Evolutionary conservation across 2,113 vertebrate genomes (phyloP).

Genomic region (Ondatra zibethicus): DNA sequence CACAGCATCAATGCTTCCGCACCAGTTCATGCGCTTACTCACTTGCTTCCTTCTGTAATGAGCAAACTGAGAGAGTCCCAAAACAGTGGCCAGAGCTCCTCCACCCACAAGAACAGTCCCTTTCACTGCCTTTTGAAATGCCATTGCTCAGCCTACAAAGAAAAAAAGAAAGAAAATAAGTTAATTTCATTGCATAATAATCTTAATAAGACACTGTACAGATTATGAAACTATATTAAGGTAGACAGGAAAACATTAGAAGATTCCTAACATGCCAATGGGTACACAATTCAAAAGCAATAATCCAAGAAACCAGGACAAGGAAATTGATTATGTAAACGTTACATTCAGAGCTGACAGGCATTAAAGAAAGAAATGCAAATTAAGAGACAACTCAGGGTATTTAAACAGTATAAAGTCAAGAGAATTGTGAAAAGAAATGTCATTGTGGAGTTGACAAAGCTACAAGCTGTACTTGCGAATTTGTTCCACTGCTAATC

Average conservation of each 20-base stretch:
- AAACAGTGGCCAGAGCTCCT: conserved; percentile 90
- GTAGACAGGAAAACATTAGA: conserved; percentile 48
- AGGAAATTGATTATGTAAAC: conserved; percentile 33
- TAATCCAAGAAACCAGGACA: neutral
- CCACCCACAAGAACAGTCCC: conserved; percentile 91
- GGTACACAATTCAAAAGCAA: conserved; percentile 43
- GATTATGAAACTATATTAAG: conserved; percentile 58
- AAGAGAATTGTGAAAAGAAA: conserved; percentile 69
- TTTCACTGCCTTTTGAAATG: conserved; percentile 94
- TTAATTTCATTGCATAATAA: conserved; percentile 70
- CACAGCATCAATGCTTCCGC: neutral
- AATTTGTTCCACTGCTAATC: conserved; percentile 52
- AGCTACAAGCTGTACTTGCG: conserved; percentile 31
- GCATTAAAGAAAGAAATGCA: conserved; percentile 55
- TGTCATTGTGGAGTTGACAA: conserved; percentile 45
- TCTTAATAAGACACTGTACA: conserved; percentile 43
- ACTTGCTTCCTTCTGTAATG: conserved; percentile 94
- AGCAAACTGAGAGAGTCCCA: conserved; percentile 94
- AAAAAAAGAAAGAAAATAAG: conserved; percentile 72
- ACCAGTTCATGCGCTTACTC: conserved; percentile 80
- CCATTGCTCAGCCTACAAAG: conserved; percentile 90
- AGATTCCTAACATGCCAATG: conserved; percentile 4
- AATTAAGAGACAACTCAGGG: conserved; percentile 49
- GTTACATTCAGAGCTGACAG: conserved; percentile 25
- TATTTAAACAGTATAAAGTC: conserved; percentile 66